Conservation (phyloP, 1,140 invertebrate genomes). For the Polyergus mexicanus region DNA sequence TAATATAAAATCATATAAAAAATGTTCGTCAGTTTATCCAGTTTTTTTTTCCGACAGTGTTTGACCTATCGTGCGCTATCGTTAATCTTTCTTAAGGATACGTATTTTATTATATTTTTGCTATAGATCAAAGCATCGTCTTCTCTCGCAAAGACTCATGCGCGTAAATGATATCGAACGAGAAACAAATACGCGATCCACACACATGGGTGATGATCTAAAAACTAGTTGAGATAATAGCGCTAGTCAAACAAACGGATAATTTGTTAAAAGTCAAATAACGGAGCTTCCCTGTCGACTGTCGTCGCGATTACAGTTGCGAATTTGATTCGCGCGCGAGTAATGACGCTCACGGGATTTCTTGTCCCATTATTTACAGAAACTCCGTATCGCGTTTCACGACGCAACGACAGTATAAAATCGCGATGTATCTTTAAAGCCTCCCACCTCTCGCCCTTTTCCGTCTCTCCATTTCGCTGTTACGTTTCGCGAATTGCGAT, state of each 20-base stretch:
- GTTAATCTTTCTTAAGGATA: neutral
- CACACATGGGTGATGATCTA: constrained; percentile 29
- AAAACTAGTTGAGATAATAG: constrained; percentile 20
- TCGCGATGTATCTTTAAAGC: constrained; percentile 58
- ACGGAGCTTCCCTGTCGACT: neutral
- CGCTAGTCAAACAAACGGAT: neutral
- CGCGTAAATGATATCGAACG: neutral
- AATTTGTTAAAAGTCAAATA: constrained; percentile 54
- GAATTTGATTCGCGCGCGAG: constrained; percentile 41
- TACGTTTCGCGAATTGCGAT: constrained; percentile 50
- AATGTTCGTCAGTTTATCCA: neutral
- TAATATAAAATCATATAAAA: neutral
- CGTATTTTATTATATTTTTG: neutral
- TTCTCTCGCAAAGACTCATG: no score
- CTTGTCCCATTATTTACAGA: constrained; percentile 34
- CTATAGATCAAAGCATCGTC: neutral
- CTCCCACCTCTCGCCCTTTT: neutral
- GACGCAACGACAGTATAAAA: constrained; percentile 48
- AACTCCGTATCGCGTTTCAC: constrained; percentile 42
- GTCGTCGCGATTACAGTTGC: neutral
- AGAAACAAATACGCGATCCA: neutral
- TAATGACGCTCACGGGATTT: constrained; percentile 46
- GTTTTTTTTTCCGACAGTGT: neutral
- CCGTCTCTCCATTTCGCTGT: constrained; percentile 3
- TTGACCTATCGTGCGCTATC: no score